Conservation (phyloP, 1,140 invertebrate genomes). For the Drosophila orosa region DNA sequence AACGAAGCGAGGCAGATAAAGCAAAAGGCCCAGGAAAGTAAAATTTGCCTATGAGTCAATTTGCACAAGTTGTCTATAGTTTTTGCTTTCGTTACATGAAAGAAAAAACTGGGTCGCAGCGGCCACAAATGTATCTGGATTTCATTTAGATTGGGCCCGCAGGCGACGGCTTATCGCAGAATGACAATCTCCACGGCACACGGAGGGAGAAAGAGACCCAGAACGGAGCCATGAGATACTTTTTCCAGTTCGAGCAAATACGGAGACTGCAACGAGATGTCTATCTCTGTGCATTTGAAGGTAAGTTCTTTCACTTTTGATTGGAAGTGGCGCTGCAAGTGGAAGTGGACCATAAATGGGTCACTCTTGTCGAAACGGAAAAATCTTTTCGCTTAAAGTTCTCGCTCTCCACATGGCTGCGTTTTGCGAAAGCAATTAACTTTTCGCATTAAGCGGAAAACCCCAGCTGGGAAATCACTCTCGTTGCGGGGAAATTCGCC, state of each 20-base stretch:
- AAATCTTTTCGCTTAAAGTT: slow-evolving; percentile 52
- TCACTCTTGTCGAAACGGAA: slow-evolving; percentile 44
- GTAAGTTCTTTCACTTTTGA: slow-evolving; percentile 78
- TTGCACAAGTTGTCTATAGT: slow-evolving; percentile 60
- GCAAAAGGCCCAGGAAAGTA: slow-evolving; percentile 31
- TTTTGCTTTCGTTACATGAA: slow-evolving; percentile 73
- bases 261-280: slow-evolving; percentile 56
- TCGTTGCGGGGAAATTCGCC: not conserved
- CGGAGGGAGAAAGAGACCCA: slow-evolving; percentile 17
- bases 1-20: slow-evolving; percentile 19
- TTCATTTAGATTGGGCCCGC: slow-evolving; percentile 69
- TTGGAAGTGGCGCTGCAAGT: slow-evolving; percentile 42
- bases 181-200: slow-evolving; percentile 62
- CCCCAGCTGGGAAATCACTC: slow-evolving; percentile 42
- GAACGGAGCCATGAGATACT: slow-evolving; percentile 56
- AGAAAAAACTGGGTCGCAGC: slow-evolving; percentile 69
- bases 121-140: slow-evolving; percentile 76
- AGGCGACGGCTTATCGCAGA: slow-evolving; percentile 59
- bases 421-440: slow-evolving; percentile 53
- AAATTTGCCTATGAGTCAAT: slow-evolving; percentile 70
- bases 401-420: slow-evolving; percentile 7
- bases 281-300: slow-evolving; percentile 73
- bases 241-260: slow-evolving; percentile 64
- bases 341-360: slow-evolving; percentile 49
- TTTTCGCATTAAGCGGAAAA: slow-evolving; percentile 29